A percentile compares a stretch with the other conserved stretches of the same genome.
Evolutionary conservation across 2,888 invertebrate species (phyloP).

Genomic region (Petrolisthes manimaculis): DNA sequence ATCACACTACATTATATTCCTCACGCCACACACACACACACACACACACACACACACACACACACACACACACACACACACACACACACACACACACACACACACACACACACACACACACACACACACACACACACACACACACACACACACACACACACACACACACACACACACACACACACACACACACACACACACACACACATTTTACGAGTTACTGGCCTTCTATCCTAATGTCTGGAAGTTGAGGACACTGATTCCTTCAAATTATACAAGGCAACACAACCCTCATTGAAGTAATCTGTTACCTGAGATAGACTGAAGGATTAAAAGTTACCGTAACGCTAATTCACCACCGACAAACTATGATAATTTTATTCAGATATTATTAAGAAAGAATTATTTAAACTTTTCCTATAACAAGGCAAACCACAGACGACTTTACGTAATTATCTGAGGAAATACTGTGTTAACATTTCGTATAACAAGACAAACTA

Average conservation of each 20-base stretch:
- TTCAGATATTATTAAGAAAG: background rate
- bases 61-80: too few relatives aligned
- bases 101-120: conserved; percentile 14
- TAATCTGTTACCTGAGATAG: too few relatives aligned
- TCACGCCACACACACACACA: too few relatives aligned
- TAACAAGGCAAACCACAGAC: background rate
- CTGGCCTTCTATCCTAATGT: background rate
- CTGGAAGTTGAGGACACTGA: too few relatives aligned
- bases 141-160: background rate
- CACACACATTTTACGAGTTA: background rate
- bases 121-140: conserved; percentile 22
- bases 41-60: too few relatives aligned
- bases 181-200: conserved; percentile 12
- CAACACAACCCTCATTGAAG: too few relatives aligned
- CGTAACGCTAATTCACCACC: background rate
- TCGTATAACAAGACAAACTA: background rate
- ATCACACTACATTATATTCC: too few relatives aligned
- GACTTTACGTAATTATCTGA: background rate
- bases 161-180: conserved; percentile 9
- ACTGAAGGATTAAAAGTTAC: background rate
- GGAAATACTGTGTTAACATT: background rate
- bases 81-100: conserved; percentile 17
- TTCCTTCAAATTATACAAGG: too few relatives aligned
- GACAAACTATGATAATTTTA: background rate
- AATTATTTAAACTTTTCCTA: background rate